Evolutionary conservation across 2,888 invertebrate species (phyloP).

Genomic region (Hyposoter dolosus): DNA sequence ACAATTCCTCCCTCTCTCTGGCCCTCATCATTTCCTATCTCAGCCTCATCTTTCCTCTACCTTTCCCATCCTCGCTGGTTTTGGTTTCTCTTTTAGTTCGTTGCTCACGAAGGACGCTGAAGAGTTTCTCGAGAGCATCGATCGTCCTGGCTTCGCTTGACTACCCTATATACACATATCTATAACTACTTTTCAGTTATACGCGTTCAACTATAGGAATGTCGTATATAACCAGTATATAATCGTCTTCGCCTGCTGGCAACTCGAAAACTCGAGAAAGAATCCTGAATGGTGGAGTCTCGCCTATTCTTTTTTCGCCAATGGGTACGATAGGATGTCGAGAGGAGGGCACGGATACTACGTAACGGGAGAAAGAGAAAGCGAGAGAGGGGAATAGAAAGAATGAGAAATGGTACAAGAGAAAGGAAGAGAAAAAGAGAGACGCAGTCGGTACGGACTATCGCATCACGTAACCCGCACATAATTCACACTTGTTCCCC

Average conservation of each 20-base stretch:
- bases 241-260: conserved; percentile 68
- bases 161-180: conserved; percentile 45
- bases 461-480: conserved; percentile 69
- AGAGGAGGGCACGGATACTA: conserved; percentile 13
- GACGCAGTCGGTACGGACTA: conserved; percentile 52
- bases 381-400: background rate
- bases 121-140: conserved; percentile 60
- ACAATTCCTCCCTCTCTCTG: conserved; percentile 5
- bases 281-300: conserved; percentile 43
- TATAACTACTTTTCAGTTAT: conserved; percentile 63
- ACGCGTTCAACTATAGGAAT: conserved; percentile 44
- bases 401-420: background rate
- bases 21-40: conserved; percentile 21
- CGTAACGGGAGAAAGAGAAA: background rate
- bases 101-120: conserved; percentile 47
- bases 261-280: conserved; percentile 56
- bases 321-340: conserved; percentile 47
- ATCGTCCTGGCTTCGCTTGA: conserved; percentile 48
- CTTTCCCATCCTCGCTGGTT: conserved; percentile 8
- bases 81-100: conserved; percentile 37
- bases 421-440: conserved; percentile 8
- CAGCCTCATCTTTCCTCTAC: conserved; percentile 16
- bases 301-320: conserved; percentile 52
- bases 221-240: conserved; percentile 52
- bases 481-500: conserved; percentile 69